phyloP scores from a whole-genome alignment of 1,140 invertebrate genomes.

The Samia ricini region DNA sequence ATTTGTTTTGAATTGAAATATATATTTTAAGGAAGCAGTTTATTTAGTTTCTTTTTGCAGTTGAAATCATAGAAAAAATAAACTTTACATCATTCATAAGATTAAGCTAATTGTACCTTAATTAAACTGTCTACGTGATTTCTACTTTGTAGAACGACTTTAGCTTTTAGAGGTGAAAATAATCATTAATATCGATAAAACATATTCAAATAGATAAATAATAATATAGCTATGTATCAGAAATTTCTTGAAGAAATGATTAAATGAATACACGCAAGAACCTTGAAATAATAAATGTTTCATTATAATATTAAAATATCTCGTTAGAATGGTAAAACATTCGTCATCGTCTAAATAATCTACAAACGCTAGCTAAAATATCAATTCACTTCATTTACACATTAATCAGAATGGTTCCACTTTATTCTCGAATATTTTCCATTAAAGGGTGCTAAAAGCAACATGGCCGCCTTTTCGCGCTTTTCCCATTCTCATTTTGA shows the following conservation, averaged over 20 bases:
- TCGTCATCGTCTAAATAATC: background rate
- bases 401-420: slow-evolving; percentile 47
- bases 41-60: background rate
- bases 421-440: slow-evolving; percentile 51
- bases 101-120: no score
- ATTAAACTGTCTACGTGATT: no score
- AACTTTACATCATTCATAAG: no score
- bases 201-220: no score
- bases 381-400: slow-evolving; percentile 57
- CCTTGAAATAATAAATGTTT: background rate
- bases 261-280: no score
- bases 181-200: no score
- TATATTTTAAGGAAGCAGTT: background rate
- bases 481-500: slow-evolving; percentile 60
- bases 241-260: no score
- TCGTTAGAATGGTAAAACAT: background rate
- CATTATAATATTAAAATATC: background rate
- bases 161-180: no score
- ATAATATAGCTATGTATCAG: no score
- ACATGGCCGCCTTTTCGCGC: slow-evolving; percentile 58
- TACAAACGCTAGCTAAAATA: slow-evolving; percentile 39
- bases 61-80: background rate
- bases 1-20: slow-evolving; percentile 51
- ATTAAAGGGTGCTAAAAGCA: slow-evolving; percentile 71
- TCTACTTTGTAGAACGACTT: no score